A percentile compares a stretch with the other conserved stretches of the same genome.
These are phyloP conservation scores for Loxodonta africana DNA, from an alignment of 2,113 vertebrate genomes.

Conservation along the genomic window DNA sequence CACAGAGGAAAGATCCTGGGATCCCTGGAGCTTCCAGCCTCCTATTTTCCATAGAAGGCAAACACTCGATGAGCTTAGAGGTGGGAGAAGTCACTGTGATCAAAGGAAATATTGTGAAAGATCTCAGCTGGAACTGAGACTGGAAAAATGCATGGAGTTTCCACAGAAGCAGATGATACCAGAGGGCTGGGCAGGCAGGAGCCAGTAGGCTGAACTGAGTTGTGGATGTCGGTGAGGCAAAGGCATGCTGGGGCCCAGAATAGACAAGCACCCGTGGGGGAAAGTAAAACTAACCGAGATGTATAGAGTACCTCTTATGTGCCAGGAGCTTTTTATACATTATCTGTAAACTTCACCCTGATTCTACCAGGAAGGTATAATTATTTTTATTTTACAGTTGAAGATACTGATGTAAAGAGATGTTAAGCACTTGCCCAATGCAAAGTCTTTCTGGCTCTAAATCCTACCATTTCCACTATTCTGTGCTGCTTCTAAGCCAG, in stretches of 20 bases:
- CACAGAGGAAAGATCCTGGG: slow-evolving; percentile 6
- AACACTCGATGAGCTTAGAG: slow-evolving; percentile 9
- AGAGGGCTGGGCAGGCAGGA: neutral
- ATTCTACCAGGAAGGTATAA: neutral
- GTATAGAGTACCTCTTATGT: neutral
- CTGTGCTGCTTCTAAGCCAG: neutral
- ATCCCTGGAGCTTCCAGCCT: neutral
- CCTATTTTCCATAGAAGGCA: neutral
- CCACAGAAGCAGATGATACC: neutral
- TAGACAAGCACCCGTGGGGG: neutral
- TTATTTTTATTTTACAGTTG: neutral
- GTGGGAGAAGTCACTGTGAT: neutral
- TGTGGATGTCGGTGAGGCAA: neutral
- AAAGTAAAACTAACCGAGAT: neutral
- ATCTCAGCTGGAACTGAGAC: neutral
- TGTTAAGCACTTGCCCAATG: neutral
- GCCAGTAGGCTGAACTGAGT: neutral
- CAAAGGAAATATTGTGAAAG: neutral
- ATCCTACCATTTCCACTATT: neutral
- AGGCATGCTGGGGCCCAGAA: neutral
- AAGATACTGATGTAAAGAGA: slow-evolving; percentile 10
- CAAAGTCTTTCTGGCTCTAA: neutral
- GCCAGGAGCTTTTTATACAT: neutral
- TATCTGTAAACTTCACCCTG: neutral
- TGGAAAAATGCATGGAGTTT: neutral